Base-by-base conservation (phyloP, 2,113 vertebrate genomes). In the Arothron firmamentum region DNA sequence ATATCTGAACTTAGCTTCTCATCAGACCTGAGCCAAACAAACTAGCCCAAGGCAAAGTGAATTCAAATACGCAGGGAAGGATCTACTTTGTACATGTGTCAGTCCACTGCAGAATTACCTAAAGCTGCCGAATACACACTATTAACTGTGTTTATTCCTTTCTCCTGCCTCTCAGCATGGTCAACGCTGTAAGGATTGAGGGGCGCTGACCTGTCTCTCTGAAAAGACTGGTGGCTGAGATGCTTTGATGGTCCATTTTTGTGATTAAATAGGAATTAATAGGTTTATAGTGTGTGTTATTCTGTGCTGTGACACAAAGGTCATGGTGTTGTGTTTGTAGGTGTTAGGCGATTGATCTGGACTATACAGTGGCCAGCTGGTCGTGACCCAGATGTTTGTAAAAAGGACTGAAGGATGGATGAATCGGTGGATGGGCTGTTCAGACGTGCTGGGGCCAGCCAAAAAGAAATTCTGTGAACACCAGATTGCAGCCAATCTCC, bases 351-450 rank as follows among this genome's bases (percentile, higher is more conserved):
- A 89, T 93, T 52, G 94, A 94, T 85, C 90, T 97, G 49, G 88
- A 91, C 83, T 85, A n/a, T 97, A 95, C 25, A 98, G 95, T 78
- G 90, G 96, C 85, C 94, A 97, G 82, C 84, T 96, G 87, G 91
- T 94, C 77, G 84, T 94, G 92, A 96, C 95, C 52, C 93, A 92
- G 86, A 88, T 96, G 79, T 57, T 92, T 84, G 78, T 95, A 53
- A 91, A 92, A 6, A 11, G 93, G 84, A 95, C 94, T 19, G 85
- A 92, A 14, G 95, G 93, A 85, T 90, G 70, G 0, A 82, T 96
- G 88, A 87, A 93, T n/a, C 92, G 91, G 74, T 21, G 0, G 20
- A 67, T 80, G 14, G 72, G 90, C 79, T 59, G 38, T 77, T 86
- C 94, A 6, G 69, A 91, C 74, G 90, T 88, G 15, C 79, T 90